phyloP scores from a whole-genome alignment of 2,797 vertebrate genomes.

The Dendrocincla tyrannina region DNA sequence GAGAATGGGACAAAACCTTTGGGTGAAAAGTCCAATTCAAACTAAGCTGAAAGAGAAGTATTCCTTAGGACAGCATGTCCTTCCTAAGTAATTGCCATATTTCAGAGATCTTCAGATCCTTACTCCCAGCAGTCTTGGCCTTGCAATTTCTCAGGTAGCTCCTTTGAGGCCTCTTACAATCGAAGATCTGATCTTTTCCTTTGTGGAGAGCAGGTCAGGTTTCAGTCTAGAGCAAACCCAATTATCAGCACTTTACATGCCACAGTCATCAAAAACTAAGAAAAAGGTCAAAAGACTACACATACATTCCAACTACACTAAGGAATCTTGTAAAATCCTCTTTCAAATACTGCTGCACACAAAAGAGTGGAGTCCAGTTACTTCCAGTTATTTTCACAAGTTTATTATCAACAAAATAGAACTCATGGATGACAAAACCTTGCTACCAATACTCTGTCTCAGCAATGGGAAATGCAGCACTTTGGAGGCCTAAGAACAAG shows the following conservation, averaged over 20 bases:
- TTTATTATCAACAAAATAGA: slow-evolving; percentile 13
- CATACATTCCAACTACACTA: slow-evolving; percentile 11
- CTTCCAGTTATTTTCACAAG: not conserved
- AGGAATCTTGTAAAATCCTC: slow-evolving; percentile 27
- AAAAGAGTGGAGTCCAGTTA: not conserved
- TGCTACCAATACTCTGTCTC: not conserved
- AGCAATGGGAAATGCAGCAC: not conserved
- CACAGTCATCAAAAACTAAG: slow-evolving; percentile 5
- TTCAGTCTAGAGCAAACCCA: slow-evolving; percentile 44
- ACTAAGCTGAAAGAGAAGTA: not conserved
- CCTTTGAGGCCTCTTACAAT: not conserved
- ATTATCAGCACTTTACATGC: slow-evolving; percentile 46
- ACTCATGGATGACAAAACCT: not conserved
- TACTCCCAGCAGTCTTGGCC: not conserved
- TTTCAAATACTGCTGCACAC: not conserved
- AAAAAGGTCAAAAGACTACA: slow-evolving; percentile 37
- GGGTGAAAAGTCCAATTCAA: not conserved
- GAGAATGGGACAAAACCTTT: not conserved
- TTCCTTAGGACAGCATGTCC: not conserved
- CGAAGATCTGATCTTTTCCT: not conserved
- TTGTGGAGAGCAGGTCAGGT: slow-evolving; percentile 2
- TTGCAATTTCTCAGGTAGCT: not conserved
- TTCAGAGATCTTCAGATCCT: not conserved
- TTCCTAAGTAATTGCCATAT: not conserved
- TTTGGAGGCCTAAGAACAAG: not conserved